These are phyloP conservation scores for Anniella stebbinsi DNA, from an alignment of 2,797 vertebrate genomes.

Conservation along the genomic window DNA sequence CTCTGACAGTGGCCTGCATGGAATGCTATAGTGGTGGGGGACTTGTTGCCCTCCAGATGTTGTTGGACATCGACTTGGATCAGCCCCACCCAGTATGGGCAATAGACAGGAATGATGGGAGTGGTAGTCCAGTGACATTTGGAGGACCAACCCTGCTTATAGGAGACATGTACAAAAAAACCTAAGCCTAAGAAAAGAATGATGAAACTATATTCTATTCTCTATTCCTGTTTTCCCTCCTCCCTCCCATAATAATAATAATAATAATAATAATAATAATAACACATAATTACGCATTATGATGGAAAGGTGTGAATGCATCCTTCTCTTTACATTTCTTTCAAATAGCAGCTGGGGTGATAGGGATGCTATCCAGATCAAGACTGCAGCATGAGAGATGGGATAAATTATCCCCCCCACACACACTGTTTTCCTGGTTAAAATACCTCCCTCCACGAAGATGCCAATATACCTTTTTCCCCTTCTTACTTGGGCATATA, in stretches of 20 bases:
- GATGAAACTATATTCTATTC: not conserved
- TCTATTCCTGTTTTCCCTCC: too few relatives aligned
- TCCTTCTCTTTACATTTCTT: not conserved
- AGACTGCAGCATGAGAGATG: not conserved
- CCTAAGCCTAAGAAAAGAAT: not conserved
- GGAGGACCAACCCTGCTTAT: not conserved
- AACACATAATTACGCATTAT: too few relatives aligned
- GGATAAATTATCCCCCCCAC: not conserved
- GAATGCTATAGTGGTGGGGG: not conserved
- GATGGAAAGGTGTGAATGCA: not conserved
- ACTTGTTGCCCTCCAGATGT: too few relatives aligned
- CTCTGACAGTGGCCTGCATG: not conserved
- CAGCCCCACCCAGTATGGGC: too few relatives aligned
- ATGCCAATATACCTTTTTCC: not conserved
- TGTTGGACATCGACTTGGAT: too few relatives aligned
- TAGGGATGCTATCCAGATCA: not conserved
- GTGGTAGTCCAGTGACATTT: too few relatives aligned
- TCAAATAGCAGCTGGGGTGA: not conserved
- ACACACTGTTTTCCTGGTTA: not conserved
- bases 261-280: too few relatives aligned
- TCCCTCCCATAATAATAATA: not conserved
- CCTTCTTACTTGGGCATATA: not conserved
- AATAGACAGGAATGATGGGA: too few relatives aligned
- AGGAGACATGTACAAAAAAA: not conserved
- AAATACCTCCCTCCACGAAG: not conserved